phyloP scores from a whole-genome alignment of 2,888 invertebrate species.

The Blastobasis lacticolella region DNA sequence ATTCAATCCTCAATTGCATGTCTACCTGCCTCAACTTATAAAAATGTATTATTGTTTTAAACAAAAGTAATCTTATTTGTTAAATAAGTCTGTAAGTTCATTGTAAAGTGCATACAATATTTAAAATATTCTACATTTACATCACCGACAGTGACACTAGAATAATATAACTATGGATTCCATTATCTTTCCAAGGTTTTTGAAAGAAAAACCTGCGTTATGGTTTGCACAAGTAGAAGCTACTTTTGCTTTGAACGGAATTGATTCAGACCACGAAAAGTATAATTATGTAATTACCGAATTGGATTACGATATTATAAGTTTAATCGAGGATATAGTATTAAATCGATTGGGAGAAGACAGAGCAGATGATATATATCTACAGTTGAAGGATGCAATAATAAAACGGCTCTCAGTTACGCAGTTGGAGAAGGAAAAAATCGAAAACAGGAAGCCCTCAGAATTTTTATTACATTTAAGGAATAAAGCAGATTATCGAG shows the following conservation, averaged over 20 bases:
- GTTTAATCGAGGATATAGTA: conserved; percentile 3
- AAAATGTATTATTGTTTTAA: no score
- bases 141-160: no score
- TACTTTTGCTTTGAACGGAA: conserved; percentile 4
- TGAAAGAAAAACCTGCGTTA: conserved; percentile 5
- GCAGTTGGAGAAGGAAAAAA: conserved; percentile 2
- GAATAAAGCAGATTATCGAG: conserved; percentile 1
- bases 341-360: not conserved
- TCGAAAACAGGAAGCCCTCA: conserved; percentile 2
- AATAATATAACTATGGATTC: conserved; percentile 3
- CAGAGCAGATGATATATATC: not conserved
- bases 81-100: no score
- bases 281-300: conserved; percentile 4
- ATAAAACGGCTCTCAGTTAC: conserved; percentile 2
- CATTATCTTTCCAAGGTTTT: conserved; percentile 5
- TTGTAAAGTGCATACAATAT: no score
- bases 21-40: no score
- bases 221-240: conserved; percentile 9
- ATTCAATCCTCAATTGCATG: no score
- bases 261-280: conserved; percentile 3
- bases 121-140: no score
- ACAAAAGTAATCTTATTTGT: no score
- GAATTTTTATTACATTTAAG: conserved; percentile 1
- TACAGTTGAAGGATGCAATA: not conserved
- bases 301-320: not conserved